These are phyloP conservation scores for Actinostola sp. DNA, from an alignment of 92 coral and sea anemone genomes.

Conservation along the genomic window DNA sequence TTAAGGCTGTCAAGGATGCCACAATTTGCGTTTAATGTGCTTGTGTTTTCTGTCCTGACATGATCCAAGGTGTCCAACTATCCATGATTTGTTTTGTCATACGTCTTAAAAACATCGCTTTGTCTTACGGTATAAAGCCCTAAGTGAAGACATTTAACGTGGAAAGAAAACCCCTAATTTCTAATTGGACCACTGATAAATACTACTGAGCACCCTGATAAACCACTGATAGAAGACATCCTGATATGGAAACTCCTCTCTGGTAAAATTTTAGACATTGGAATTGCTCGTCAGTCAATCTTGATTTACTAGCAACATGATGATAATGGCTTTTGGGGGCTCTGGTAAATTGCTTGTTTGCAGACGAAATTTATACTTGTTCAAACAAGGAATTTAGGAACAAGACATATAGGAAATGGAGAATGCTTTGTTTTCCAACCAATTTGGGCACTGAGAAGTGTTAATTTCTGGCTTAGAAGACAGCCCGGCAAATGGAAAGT, in stretches of 20 bases:
- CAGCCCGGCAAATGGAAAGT: not conserved
- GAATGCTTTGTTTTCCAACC: constrained; percentile 5
- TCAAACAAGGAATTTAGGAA: constrained; percentile 12
- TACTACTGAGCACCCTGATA: not conserved
- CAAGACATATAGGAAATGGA: not conserved
- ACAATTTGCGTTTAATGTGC: constrained; percentile 37
- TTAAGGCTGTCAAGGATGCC: constrained; percentile 35
- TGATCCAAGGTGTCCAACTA: constrained; percentile 19
- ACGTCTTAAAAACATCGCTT: not conserved
- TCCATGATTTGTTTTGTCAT: constrained; percentile 6
- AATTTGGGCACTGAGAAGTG: not conserved
- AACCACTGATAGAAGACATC: not conserved
- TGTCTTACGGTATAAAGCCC: not conserved
- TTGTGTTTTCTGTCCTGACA: constrained; percentile 28
- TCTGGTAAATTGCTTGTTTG: constrained; percentile 23
- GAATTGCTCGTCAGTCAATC: constrained; percentile 23
- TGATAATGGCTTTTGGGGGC: constrained; percentile 15
- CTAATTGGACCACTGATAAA: not conserved
- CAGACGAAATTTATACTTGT: constrained; percentile 19
- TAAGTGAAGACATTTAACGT: not conserved
- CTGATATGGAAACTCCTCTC: not conserved
- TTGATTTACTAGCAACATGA: constrained; percentile 14
- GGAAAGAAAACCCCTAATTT: not conserved
- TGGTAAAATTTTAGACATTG: constrained; percentile 6
- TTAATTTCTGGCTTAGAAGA: constrained; percentile 4